These are phyloP conservation scores for Hirtodrosophila histrioides DNA, from an alignment of 2,888 invertebrate species.

Conservation along the genomic window DNA sequence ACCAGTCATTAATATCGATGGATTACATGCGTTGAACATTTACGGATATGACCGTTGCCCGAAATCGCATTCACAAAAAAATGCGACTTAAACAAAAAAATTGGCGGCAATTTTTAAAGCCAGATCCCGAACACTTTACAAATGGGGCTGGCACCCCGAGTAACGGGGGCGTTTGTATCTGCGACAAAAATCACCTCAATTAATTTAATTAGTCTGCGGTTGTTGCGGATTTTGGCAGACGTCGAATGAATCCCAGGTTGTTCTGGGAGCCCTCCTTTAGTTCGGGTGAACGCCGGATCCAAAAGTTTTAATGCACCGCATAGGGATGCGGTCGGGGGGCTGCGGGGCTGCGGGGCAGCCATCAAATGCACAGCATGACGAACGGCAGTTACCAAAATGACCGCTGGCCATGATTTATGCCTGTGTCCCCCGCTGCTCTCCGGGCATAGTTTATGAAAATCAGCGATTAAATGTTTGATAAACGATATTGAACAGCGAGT, in stretches of 20 bases:
- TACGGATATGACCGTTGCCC: constrained; percentile 58
- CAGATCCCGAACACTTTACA: constrained; percentile 44
- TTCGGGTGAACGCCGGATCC: constrained; percentile 26
- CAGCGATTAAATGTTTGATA: constrained; percentile 63
- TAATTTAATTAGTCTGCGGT: constrained; percentile 80
- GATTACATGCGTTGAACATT: constrained; percentile 72
- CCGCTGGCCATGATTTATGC: constrained; percentile 69
- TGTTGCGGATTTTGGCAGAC: constrained; percentile 45
- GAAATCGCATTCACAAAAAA: constrained; percentile 52
- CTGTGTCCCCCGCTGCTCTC: constrained; percentile 27
- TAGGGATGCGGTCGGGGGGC: no score
- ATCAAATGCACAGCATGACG: constrained; percentile 68
- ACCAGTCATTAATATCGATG: constrained; percentile 76
- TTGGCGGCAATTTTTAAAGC: constrained; percentile 20
- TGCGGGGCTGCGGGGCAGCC: neutral
- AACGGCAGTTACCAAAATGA: constrained; percentile 51
- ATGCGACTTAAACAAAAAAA: constrained; percentile 19
- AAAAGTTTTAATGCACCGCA: constrained; percentile 22
- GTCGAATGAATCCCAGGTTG: constrained; percentile 1
- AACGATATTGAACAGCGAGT: constrained; percentile 61
- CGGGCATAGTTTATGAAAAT: constrained; percentile 63
- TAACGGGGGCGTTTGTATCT: constrained; percentile 36
- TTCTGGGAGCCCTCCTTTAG: constrained; percentile 14
- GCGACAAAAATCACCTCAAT: constrained; percentile 79
- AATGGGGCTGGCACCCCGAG: constrained; percentile 39